Evolutionary conservation across 2,888 invertebrate genomes (phyloP), one percentile per base, ranked within the genome.

Genomic region (Parnassius mnemosyne): DNA sequence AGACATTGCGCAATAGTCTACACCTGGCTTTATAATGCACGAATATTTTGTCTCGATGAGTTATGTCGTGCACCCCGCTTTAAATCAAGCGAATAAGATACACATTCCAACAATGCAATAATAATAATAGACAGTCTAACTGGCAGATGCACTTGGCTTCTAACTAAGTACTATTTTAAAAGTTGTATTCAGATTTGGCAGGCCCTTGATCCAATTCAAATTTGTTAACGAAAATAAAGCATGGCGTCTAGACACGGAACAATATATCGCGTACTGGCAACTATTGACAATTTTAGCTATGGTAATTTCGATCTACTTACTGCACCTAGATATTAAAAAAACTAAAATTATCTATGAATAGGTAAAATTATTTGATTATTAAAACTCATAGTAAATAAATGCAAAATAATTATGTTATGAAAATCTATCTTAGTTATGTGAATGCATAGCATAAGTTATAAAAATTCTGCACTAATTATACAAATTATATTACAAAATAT

Each of bases 111-210:
- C 71, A 69, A 69, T 69, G 71, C 68, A 66, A 70, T 73, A 74
- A 71, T 77, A 89, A 89, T 84, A 87, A 89, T 89, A 87, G 84
- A 71, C 74, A 74, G 71, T 74, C 70, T 75, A 71, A 78, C 85
- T 88, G 89, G 84, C 89, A 88, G 76, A 78, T 76, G 77, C 72
- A 80, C 75, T 88, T 89, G 89, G 88, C 89, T 81, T 75, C 79
- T 81, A 78, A 84, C 83, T 76, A 77, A 83, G 79, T 81, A 79
- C 84, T 83, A 83, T 83, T 85, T 83, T 86, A 85, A 83, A 77
- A 75, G 76, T 75, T 79, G 71, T 74, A 77, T 76, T 69, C 73
- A 69, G 74, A 74, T 83, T 79, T 72, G 74, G 75, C 76, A 71
- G 74, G 83, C 85, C 89, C 89, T 89, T 89, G 89, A 88, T 82